These are phyloP conservation scores for Scaptomyza polygonia DNA, from an alignment of 2,888 invertebrate genomes.

Conservation along the genomic window DNA sequence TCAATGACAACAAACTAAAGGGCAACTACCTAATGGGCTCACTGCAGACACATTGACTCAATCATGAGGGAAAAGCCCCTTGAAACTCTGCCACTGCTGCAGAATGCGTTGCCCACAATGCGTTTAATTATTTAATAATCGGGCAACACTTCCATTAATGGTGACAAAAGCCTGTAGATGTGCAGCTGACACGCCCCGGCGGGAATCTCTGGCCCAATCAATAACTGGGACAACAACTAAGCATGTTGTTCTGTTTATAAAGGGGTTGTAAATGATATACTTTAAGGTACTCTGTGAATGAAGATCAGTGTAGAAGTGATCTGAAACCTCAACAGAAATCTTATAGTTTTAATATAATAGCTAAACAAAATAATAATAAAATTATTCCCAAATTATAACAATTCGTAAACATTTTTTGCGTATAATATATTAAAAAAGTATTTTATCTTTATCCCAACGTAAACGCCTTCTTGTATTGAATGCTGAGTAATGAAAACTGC, in stretches of 20 bases:
- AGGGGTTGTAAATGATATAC: neutral
- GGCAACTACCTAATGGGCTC: slow-evolving; percentile 13
- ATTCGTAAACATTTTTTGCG: too few species aligned
- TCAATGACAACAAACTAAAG: slow-evolving; percentile 25
- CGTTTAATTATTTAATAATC: slow-evolving; percentile 76
- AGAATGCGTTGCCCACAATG: slow-evolving; percentile 29
- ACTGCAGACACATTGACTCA: slow-evolving; percentile 51
- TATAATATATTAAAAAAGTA: too few species aligned
- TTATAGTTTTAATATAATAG: too few species aligned
- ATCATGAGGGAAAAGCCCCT: slow-evolving; percentile 32
- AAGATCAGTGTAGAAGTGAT: too few species aligned
- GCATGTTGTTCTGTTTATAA: neutral
- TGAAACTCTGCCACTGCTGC: neutral
- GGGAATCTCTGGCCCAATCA: slow-evolving; percentile 29
- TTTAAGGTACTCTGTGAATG: slow-evolving; percentile 5
- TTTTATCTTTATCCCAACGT: neutral
- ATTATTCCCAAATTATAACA: too few species aligned
- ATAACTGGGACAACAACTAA: slow-evolving; percentile 52
- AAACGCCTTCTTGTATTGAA: neutral
- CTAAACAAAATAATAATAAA: too few species aligned
- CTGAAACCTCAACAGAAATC: too few species aligned
- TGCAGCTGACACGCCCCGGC: slow-evolving; percentile 32
- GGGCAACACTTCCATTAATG: slow-evolving; percentile 71
- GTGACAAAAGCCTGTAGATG: slow-evolving; percentile 69
- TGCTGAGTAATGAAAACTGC: slow-evolving; percentile 21